A percentile compares a stretch with the other conserved stretches of the same genome.
phyloP scores from a whole-genome alignment of 1,140 invertebrate genomes.

The Pogonomyrmex barbatus region DNA sequence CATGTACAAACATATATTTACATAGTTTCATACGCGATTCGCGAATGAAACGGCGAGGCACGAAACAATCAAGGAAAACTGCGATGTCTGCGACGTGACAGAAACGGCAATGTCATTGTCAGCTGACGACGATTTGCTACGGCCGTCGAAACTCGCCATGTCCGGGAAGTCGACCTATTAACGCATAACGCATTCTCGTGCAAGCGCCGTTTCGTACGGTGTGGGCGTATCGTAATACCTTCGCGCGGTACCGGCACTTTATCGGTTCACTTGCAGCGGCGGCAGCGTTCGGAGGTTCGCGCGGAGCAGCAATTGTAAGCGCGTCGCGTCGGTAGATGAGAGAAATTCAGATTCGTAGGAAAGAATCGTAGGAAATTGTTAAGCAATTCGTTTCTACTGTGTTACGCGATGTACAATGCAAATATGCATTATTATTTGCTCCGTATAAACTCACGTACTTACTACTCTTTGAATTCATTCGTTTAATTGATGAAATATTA shows the following conservation, averaged over 20 bases:
- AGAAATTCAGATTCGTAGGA: neutral
- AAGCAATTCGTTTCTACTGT: conserved; percentile 1
- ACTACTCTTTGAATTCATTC: neutral
- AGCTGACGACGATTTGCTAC: conserved; percentile 79
- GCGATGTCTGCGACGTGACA: conserved; percentile 46
- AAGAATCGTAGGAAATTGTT: conserved; percentile 13
- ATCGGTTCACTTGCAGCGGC: conserved; percentile 60
- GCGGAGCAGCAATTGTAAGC: conserved; percentile 22
- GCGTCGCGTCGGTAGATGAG: conserved; percentile 3
- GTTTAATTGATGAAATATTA: neutral
- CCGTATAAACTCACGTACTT: neutral
- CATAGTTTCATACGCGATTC: too few relatives aligned
- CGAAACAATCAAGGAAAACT: neutral
- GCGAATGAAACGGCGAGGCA: conserved; percentile 16
- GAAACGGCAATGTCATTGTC: conserved; percentile 84
- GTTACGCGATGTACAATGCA: neutral
- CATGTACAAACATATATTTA: too few relatives aligned
- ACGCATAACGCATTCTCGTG: conserved; percentile 80
- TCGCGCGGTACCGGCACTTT: conserved; percentile 75
- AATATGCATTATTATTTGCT: neutral
- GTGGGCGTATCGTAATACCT: conserved; percentile 81
- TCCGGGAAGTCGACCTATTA: conserved; percentile 84
- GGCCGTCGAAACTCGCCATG: conserved; percentile 83
- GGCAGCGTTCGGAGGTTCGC: conserved; percentile 26
- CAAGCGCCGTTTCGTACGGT: conserved; percentile 70